phyloP scores from a whole-genome alignment of 2,888 invertebrate species.

The Ganaspis brasiliensis region DNA sequence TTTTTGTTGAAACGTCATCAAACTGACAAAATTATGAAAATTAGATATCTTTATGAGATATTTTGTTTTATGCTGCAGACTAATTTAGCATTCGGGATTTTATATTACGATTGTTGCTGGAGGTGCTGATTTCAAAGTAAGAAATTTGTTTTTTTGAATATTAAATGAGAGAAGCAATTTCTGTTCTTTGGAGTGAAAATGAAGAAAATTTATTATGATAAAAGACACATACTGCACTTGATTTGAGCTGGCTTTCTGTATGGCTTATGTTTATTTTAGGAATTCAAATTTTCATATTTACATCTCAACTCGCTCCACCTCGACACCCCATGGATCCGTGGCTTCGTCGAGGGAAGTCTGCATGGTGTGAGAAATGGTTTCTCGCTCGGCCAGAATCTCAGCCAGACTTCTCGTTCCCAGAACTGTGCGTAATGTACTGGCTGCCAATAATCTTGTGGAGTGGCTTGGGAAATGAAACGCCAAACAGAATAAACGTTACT shows the following conservation, averaged over 20 bases:
- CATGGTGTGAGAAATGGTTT: slow-evolving; percentile 95
- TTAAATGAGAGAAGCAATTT: slow-evolving; percentile 1
- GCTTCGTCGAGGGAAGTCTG: slow-evolving; percentile 92
- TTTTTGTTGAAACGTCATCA: too few relatives aligned
- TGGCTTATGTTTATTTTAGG: slow-evolving; percentile 47
- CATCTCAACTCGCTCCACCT: slow-evolving; percentile 98
- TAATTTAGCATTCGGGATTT: slow-evolving; percentile 2
- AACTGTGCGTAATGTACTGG: slow-evolving; percentile 93
- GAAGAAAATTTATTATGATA: neutral
- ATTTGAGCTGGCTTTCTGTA: neutral
- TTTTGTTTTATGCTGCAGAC: neutral
- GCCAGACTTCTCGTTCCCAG: slow-evolving; percentile 95
- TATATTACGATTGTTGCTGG: neutral
- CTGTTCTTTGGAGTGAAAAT: neutral
- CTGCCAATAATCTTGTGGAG: slow-evolving; percentile 90
- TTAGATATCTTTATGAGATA: neutral
- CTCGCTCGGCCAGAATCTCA: slow-evolving; percentile 95
- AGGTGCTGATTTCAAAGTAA: slow-evolving; percentile 6
- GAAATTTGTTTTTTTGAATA: slow-evolving; percentile 7
- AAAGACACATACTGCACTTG: slow-evolving; percentile 3
- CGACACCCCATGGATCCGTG: slow-evolving; percentile 96
- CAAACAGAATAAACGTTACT: slow-evolving; percentile 25
- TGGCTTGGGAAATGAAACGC: slow-evolving; percentile 82
- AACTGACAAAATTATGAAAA: slow-evolving; percentile 15
- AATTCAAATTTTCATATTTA: slow-evolving; percentile 80